Evolutionary conservation across 2,797 vertebrate species (phyloP).

Genomic region (Lophura swinhoii): DNA sequence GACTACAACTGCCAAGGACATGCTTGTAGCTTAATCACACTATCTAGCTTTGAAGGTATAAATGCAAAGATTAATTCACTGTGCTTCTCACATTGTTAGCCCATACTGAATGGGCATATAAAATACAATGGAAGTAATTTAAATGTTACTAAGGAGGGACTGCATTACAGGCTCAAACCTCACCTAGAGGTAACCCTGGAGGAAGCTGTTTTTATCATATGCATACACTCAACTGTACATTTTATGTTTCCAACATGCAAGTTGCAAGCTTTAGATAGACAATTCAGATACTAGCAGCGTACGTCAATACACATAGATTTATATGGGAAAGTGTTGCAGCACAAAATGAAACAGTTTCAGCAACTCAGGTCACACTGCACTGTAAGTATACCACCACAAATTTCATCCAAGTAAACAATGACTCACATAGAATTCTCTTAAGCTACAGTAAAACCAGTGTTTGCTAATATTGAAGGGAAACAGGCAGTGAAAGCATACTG

Average conservation of each 20-base stretch:
- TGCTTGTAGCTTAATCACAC: not conserved
- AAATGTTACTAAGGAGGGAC: not conserved
- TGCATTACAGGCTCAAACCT: not conserved
- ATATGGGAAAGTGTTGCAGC: not conserved
- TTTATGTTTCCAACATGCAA: not conserved
- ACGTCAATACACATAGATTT: not conserved
- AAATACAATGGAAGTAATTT: not conserved
- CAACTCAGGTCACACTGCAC: not conserved
- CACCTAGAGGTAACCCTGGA: not conserved
- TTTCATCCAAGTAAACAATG: not conserved
- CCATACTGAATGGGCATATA: not conserved
- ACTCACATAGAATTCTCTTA: not conserved
- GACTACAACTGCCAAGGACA: rapidly evolving
- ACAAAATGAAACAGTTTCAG: not conserved
- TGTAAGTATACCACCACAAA: not conserved
- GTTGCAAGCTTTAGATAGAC: not conserved
- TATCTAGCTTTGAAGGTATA: not conserved
- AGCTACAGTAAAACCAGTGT: not conserved
- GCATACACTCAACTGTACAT: not conserved
- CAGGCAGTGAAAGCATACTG: not conserved
- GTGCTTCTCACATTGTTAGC: not conserved
- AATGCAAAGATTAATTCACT: not conserved
- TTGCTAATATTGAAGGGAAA: not conserved
- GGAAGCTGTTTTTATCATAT: not conserved
- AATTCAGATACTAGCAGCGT: not conserved